phyloP scores from a whole-genome alignment of 2,888 invertebrate species.

The Hypena proboscidalis region DNA sequence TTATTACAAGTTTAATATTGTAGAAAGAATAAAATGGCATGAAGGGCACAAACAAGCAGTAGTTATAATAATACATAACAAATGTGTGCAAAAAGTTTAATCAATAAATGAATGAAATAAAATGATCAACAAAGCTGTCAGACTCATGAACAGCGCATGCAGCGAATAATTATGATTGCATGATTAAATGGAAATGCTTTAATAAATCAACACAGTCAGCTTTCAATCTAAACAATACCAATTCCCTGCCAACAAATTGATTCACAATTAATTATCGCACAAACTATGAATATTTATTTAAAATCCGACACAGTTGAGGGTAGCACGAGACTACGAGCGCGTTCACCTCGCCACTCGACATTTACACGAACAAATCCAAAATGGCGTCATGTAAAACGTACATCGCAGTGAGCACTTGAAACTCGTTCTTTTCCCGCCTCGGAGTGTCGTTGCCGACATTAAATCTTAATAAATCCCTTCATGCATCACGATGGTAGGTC shows the following conservation, averaged over 20 bases:
- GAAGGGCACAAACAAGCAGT: too few relatives aligned
- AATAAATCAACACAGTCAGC: too few relatives aligned
- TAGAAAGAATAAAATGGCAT: too few relatives aligned
- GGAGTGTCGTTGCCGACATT: conserved; percentile 83
- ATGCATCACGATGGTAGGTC: conserved; percentile 76
- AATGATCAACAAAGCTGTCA: too few relatives aligned
- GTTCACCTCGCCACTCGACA: conserved; percentile 57
- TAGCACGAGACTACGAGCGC: conserved; percentile 23
- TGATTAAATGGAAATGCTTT: too few relatives aligned
- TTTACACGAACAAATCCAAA: conserved; percentile 73
- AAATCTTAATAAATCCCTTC: conserved; percentile 85
- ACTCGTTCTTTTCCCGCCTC: conserved; percentile 84
- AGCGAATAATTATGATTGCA: too few relatives aligned
- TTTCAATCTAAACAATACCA: neutral
- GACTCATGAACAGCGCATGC: too few relatives aligned
- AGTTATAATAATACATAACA: too few relatives aligned
- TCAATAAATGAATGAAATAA: too few relatives aligned
- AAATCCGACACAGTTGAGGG: conserved; percentile 34
- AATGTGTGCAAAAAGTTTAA: too few relatives aligned
- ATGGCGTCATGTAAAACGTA: conserved; percentile 81
- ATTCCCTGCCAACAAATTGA: conserved; percentile 20
- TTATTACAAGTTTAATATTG: too few relatives aligned
- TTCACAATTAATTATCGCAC: conserved; percentile 21
- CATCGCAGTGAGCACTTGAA: conserved; percentile 75
- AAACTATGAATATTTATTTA: conserved; percentile 37